A percentile compares a stretch with the other conserved stretches of the same genome.
Conservation (phyloP, 2,888 invertebrate species). For the Penaeus monodon region DNA sequence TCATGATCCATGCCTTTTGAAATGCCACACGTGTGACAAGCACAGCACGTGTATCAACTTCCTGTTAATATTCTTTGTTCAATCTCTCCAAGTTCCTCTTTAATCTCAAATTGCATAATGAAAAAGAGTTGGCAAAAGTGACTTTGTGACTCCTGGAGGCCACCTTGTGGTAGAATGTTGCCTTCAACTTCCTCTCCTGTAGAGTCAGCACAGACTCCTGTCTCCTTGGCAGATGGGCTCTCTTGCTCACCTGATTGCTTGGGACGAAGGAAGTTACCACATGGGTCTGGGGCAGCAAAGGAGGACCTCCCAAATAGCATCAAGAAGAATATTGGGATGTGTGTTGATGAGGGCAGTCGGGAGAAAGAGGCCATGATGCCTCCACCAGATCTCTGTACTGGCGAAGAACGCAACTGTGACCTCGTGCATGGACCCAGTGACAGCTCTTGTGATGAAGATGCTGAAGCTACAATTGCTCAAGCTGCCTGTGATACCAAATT, state of each 20-base stretch:
- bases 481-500: slow-evolving; percentile 42
- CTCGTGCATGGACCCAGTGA: slow-evolving; percentile 4
- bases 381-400: slow-evolving; percentile 45
- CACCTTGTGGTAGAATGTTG: slow-evolving; percentile 31
- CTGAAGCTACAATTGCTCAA: slow-evolving; percentile 35
- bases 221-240: slow-evolving; percentile 19
- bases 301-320: slow-evolving; percentile 15
- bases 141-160: too few species aligned
- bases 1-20: too few species aligned
- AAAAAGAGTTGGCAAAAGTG: too few species aligned
- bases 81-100: too few species aligned
- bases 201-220: slow-evolving; percentile 42
- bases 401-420: background rate
- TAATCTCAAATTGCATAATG: too few species aligned
- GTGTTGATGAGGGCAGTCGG: slow-evolving; percentile 14
- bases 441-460: slow-evolving; percentile 28
- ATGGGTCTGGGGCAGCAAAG: background rate
- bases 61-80: too few species aligned
- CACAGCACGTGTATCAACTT: too few species aligned
- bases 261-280: background rate
- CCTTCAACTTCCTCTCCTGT: slow-evolving; percentile 56
- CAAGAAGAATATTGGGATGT: slow-evolving; percentile 13
- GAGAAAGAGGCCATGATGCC: slow-evolving; percentile 28
- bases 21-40: too few species aligned
- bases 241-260: slow-evolving; percentile 30